phyloP scores from a whole-genome alignment of 2,113 vertebrate species.

The Campylomormyrus tamandua region DNA sequence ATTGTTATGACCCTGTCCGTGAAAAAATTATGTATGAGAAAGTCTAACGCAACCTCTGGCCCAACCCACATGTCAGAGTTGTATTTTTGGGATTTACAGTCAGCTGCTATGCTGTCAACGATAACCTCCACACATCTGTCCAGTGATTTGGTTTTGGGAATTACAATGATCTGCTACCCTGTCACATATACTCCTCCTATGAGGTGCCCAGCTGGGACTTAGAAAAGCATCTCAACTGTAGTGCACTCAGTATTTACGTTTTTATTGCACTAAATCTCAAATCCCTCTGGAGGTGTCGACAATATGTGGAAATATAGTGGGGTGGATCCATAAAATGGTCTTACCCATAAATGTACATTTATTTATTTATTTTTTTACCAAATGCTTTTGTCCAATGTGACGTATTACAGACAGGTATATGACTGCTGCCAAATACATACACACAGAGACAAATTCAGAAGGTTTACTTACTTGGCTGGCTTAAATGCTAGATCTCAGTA shows the following conservation, averaged over 20 bases:
- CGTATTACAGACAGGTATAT: not conserved
- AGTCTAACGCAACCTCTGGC: too few species aligned
- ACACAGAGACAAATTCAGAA: not conserved
- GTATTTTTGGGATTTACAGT: conserved; percentile 45
- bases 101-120: conserved; percentile 47
- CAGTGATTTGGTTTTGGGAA: not conserved
- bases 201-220: conserved; percentile 28
- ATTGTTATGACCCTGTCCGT: too few species aligned
- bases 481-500: not conserved
- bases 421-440: not conserved
- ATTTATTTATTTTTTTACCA: too few species aligned
- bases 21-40: too few species aligned
- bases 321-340: not conserved
- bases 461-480: not conserved
- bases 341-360: too few species aligned
- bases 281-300: not conserved
- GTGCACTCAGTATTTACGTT: not conserved
- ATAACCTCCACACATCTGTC: not conserved
- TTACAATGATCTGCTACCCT: conserved; percentile 38
- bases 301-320: not conserved
- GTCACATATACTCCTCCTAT: conserved; percentile 43
- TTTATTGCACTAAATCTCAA: not conserved
- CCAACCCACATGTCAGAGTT: conserved; percentile 12
- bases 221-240: conserved; percentile 26
- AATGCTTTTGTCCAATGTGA: not conserved